A percentile compares a stretch with the other conserved stretches of the same genome.
Conservation (phyloP, 2,888 invertebrate species). For the Priocnemis perturbator region DNA sequence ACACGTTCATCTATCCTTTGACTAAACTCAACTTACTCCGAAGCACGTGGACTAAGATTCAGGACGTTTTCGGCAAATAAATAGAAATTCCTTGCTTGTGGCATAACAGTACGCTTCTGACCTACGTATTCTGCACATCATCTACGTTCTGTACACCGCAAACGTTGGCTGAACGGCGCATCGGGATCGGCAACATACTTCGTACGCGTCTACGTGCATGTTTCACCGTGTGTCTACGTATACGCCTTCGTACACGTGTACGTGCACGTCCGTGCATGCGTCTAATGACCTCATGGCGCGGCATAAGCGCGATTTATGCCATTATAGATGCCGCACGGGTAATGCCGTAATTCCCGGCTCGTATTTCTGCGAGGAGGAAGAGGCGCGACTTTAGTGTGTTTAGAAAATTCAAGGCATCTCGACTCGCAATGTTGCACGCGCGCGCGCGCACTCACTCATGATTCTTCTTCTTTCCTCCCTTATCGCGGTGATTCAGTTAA, state of each 20-base stretch:
- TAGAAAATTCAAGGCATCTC: constrained; percentile 13
- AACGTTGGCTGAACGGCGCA: constrained; percentile 3
- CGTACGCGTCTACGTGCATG: background rate
- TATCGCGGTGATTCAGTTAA: background rate
- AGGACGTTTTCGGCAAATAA: too few relatives aligned
- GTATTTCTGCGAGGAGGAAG: constrained; percentile 39
- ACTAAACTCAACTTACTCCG: too few relatives aligned
- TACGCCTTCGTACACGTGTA: too few relatives aligned
- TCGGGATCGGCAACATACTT: background rate
- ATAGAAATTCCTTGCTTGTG: too few relatives aligned
- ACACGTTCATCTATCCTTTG: too few relatives aligned
- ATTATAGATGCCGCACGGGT: constrained; percentile 43
- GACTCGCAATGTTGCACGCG: too few relatives aligned
- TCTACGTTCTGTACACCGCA: background rate
- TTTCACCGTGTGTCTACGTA: too few relatives aligned
- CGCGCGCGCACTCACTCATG: background rate
- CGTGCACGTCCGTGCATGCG: constrained; percentile 10
- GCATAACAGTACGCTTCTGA: too few relatives aligned
- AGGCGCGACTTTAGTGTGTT: constrained; percentile 18
- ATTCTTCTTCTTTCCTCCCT: constrained; percentile 17
- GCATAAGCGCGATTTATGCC: constrained; percentile 51
- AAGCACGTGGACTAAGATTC: too few relatives aligned
- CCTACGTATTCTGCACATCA: background rate
- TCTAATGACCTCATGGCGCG: constrained; percentile 45
- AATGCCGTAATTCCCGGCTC: constrained; percentile 48